Evolutionary conservation across 2,888 invertebrate genomes (phyloP).

Genomic region (Patella ulyssiponensis): DNA sequence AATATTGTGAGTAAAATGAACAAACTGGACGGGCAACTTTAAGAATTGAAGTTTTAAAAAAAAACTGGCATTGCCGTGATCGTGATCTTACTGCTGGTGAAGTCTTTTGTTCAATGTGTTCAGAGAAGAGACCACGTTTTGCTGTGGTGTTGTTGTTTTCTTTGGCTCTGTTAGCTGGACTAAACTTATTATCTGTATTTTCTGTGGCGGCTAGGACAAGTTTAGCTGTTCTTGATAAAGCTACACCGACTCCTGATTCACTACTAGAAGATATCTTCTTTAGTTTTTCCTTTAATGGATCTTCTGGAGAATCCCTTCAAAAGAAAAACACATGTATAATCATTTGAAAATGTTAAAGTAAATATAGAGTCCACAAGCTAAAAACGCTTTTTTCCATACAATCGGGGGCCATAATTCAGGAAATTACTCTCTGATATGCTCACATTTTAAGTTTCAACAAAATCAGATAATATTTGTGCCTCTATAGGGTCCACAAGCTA

Average conservation of each 20-base stretch:
- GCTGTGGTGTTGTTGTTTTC: conserved; percentile 16
- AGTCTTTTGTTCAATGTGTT: conserved; percentile 46
- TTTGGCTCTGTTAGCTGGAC: conserved; percentile 22
- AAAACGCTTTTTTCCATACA: too few species aligned
- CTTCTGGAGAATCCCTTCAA: background rate
- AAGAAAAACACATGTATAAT: background rate
- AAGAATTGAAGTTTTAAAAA: too few species aligned
- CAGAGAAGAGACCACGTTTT: conserved; percentile 41
- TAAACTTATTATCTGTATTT: conserved; percentile 20
- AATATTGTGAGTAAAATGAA: too few species aligned
- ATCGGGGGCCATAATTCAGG: too few species aligned
- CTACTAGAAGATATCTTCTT: conserved; percentile 51
- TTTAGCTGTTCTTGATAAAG: conserved; percentile 50
- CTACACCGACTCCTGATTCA: conserved; percentile 39
- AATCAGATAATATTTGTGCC: too few species aligned
- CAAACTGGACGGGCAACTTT: too few species aligned
- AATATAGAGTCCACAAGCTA: too few species aligned
- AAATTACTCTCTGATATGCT: too few species aligned
- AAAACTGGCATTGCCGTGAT: too few species aligned
- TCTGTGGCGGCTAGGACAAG: conserved; percentile 50
- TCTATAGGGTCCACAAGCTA: too few species aligned
- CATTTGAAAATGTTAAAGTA: background rate
- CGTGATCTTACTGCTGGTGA: conserved; percentile 39
- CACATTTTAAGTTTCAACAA: too few species aligned
- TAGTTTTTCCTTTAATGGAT: conserved; percentile 42